These are phyloP conservation scores for Nasonia oneida DNA, from an alignment of 2,888 invertebrate species.

Conservation along the genomic window DNA sequence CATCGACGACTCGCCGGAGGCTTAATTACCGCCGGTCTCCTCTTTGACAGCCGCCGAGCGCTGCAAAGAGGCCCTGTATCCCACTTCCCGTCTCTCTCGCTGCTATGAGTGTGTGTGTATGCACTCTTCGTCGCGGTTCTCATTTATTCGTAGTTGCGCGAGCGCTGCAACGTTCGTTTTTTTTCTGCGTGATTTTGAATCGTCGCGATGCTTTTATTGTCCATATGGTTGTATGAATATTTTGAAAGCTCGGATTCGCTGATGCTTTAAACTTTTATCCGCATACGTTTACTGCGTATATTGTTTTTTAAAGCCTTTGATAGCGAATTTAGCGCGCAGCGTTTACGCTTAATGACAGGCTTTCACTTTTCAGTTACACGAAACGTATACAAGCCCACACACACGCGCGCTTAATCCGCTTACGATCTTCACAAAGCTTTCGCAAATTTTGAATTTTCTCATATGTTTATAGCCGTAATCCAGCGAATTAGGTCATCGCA, in stretches of 20 bases:
- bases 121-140: too few relatives aligned
- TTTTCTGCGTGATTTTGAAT: background rate
- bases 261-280: background rate
- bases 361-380: background rate
- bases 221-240: background rate
- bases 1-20: slow-evolving; percentile 65
- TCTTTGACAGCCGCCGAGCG: slow-evolving; percentile 37
- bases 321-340: background rate
- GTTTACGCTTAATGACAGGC: background rate
- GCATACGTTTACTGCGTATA: background rate
- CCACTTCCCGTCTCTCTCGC: background rate
- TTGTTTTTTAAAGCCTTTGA: background rate
- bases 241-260: background rate
- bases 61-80: background rate
- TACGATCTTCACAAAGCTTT: background rate
- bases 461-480: background rate
- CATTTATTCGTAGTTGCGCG: background rate
- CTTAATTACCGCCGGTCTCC: slow-evolving; percentile 53
- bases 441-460: background rate
- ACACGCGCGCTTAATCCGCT: background rate
- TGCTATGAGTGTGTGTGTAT: background rate
- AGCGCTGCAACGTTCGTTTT: background rate
- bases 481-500: background rate
- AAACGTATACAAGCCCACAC: background rate
- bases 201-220: background rate